Base-by-base conservation (phyloP, 2,888 invertebrate species). In the Actias luna region DNA sequence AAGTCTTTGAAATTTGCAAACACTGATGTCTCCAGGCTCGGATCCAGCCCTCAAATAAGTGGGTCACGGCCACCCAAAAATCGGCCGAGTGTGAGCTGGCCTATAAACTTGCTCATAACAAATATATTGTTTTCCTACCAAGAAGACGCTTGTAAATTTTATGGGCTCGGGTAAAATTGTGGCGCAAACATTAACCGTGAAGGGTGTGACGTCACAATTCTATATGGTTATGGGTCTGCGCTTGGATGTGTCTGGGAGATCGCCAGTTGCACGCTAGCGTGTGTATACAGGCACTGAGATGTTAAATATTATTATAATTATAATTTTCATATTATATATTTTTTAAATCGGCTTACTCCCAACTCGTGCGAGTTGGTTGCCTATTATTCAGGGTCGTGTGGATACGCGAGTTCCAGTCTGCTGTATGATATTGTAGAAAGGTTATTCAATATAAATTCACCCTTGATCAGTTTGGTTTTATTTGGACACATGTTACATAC, bases 401-500 rank as follows among this genome's bases (percentile, higher is more conserved):
- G 58, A 69, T 67, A 74, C 72, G 70, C 76, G 83, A 77, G 79
- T 81, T 84, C 82, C 86, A 84, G 83, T 83, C 85, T 83, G 85
- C 84, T 91, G 88, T 90, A 88, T 87, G 79, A 83, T 88, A 89
- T 86, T 89, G 89, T 91, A 90, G 91, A 89, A 86, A 88, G 82
- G 83, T 89, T 88, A 88, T 88, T 89, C 86, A 89, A 89, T 91
- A 91, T 88, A 91, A 90, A 90, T 88, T 88, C 89, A 91, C 90
- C 89, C 86, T 80, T 77, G 74, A 73, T 67, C 65, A 63, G 69
- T 69, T 62, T 79, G 61, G 81, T 84, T 83, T 85, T 77, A 79
- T 81, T 78, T 55, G 10, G 3, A 12, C 46, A 4, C 5, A n/a
- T 7, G n/a, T 39, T 39, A 16, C 5, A 39, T 16, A 4, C 16